Evolutionary conservation across 2,888 invertebrate species (phyloP), one percentile per base, ranked within the genome.

Genomic region (Alloscopus bannaensis): DNA sequence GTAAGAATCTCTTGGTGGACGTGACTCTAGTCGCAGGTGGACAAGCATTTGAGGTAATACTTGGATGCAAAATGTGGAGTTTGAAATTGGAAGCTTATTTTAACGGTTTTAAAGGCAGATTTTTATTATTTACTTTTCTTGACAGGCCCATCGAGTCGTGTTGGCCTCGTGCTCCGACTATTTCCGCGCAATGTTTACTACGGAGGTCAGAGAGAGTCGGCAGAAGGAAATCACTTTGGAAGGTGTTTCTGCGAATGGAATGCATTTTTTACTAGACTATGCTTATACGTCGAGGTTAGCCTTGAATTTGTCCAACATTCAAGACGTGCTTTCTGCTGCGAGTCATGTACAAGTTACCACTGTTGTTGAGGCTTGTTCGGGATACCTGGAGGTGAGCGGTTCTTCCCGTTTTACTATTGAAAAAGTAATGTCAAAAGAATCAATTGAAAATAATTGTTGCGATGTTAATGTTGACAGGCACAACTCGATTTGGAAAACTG

Each of bases 121-220:
- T 50, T 50, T 4, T 52, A n/a, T 11, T 4, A 18, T 40, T 64
- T 57, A 52, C 40, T 55, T 31, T 26, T 75, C 18, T 72, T 60
- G 40, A 3, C 86, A 91, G 89, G 93, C 93, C 0, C 93, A 94
- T 87, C 91, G 92, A 81, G 92, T 91, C 0, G 93, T 93, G 0
- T 88, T 93, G 79, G 92, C 93, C 2, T 92, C 93, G 29, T 92
- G 93, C 86, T 93, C 93, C 86, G 93, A 93, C 86, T 94, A 93
- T 86, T 94, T 94, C 88, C 90, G 92, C 83, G 93, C 93, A 65
- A 93, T 93, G 93, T 94, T 94, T 86, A 93, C 93, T 0, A 92
- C 91, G 57, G 85, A 85, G 76, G 92, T 93, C 91, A 88, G 91
- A 80, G 93, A 94, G 87, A 90, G 92, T 26, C 89, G 90, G 20